These are phyloP conservation scores for Arrhopalites spinosus DNA, from an alignment of 2,888 invertebrate species.

Conservation along the genomic window DNA sequence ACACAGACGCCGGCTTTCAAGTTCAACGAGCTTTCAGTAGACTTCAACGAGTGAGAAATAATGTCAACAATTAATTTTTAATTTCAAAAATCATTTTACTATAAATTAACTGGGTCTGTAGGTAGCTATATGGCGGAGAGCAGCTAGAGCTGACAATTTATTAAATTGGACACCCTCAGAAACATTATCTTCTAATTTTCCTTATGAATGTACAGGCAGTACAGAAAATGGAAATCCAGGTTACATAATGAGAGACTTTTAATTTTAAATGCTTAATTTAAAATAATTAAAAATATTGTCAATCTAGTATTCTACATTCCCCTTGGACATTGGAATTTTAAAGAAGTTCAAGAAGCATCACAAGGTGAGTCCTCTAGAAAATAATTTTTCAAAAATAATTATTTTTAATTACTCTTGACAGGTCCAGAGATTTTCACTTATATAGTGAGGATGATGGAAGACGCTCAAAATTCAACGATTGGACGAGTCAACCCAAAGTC, in stretches of 20 bases:
- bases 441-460: conserved; percentile 23
- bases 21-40: background rate
- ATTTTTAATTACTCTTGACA: too few species aligned
- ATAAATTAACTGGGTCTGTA: background rate
- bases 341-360: background rate
- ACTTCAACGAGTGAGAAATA: background rate
- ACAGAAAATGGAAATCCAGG: conserved; percentile 23
- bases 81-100: background rate
- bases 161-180: conserved; percentile 21
- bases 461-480: background rate
- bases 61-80: background rate
- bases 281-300: background rate
- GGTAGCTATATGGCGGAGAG: conserved; percentile 17
- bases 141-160: conserved; percentile 4
- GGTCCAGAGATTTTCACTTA: conserved; percentile 17
- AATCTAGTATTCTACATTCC: conserved; percentile 25
- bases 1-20: background rate
- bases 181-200: conserved; percentile 6
- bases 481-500: background rate
- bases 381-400: too few species aligned
- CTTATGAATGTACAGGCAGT: conserved; percentile 25
- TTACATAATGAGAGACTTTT: background rate
- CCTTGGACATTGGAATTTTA: conserved; percentile 17
- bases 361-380: too few species aligned
- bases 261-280: background rate